Conservation (phyloP, 2,797 vertebrate species). For the Xerus rutilus region DNA sequence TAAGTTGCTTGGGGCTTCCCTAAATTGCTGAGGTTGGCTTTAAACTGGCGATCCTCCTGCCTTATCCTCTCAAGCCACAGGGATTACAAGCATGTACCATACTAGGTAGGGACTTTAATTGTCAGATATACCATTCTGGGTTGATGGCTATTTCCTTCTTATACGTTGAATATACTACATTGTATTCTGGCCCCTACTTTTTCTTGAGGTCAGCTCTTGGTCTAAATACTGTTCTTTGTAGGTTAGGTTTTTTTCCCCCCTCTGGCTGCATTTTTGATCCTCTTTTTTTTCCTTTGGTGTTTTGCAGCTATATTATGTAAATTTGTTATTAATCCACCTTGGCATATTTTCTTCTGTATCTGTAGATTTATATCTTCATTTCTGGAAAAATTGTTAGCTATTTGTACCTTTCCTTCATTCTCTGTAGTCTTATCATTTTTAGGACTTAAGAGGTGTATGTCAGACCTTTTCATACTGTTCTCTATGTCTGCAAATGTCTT, state of each 20-base stretch:
- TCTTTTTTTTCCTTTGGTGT: not conserved
- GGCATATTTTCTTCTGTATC: not conserved
- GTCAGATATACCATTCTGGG: not conserved
- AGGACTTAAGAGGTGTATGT: not conserved
- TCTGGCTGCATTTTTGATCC: not conserved
- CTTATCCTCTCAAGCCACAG: no score
- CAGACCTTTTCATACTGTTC: not conserved
- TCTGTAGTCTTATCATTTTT: not conserved
- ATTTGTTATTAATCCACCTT: not conserved
- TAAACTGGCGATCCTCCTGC: no score
- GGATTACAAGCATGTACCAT: no score
- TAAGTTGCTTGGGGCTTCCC: no score
- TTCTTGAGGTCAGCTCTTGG: not conserved
- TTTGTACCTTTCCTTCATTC: not conserved
- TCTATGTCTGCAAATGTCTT: not conserved
- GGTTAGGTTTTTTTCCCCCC: not conserved
- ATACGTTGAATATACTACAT: not conserved
- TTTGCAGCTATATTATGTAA: not conserved
- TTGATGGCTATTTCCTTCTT: not conserved
- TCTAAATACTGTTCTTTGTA: slow-evolving; percentile 7
- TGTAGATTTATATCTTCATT: slow-evolving; percentile 1
- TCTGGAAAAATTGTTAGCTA: slow-evolving; percentile 5
- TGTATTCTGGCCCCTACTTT: not conserved
- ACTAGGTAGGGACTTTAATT: not conserved
- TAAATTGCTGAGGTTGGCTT: no score